phyloP scores from a whole-genome alignment of 2,888 invertebrate genomes.

The Acanthosepion pharaonis region DNA sequence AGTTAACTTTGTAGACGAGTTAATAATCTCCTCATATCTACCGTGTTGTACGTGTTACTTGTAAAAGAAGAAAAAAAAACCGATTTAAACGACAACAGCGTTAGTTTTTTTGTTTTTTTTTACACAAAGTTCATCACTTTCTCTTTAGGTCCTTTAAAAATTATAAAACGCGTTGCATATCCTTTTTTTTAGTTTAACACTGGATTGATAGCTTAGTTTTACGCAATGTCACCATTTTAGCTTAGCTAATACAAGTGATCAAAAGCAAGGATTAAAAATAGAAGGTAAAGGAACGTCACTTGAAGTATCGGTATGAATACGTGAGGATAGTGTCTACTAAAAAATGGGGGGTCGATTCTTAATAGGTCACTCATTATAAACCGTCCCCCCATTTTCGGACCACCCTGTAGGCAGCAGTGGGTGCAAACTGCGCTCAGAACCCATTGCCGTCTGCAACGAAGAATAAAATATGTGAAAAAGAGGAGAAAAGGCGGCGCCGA shows the following conservation, averaged over 20 bases:
- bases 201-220: background rate
- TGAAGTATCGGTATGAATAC: slow-evolving; percentile 21
- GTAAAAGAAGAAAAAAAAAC: too few species aligned
- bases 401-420: slow-evolving; percentile 37
- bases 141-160: too few species aligned
- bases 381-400: slow-evolving; percentile 36
- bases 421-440: background rate
- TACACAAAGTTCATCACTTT: too few species aligned
- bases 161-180: background rate
- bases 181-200: background rate
- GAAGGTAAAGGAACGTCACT: background rate
- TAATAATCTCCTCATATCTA: too few species aligned
- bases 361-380: background rate
- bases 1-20: too few species aligned
- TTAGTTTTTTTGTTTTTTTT: too few species aligned
- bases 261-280: background rate
- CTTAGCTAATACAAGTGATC: background rate
- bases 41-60: too few species aligned
- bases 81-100: too few species aligned
- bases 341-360: slow-evolving; percentile 34
- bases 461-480: background rate
- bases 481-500: background rate
- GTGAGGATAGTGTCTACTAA: background rate
- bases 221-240: too few species aligned
- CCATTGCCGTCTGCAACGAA: background rate